phyloP scores from a whole-genome alignment of 1,140 invertebrate genomes.

The Drosophila nebulosa region DNA sequence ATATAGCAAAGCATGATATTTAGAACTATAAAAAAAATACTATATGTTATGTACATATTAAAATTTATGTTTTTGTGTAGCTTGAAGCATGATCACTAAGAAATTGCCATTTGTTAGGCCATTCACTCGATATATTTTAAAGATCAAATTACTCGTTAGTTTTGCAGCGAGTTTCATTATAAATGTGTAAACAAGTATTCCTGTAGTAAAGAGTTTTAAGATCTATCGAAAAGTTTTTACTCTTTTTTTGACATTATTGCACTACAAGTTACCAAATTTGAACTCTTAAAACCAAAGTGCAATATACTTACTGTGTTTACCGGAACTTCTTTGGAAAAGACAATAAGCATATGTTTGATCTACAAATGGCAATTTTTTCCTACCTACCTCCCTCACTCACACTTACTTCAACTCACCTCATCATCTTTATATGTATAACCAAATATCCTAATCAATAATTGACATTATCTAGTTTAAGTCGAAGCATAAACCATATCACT shows the following conservation, averaged over 20 bases:
- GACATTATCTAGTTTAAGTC: slow-evolving; percentile 45
- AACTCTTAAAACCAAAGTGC: too few species aligned
- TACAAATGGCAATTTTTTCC: slow-evolving; percentile 15
- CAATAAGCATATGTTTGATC: neutral
- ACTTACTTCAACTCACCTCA: neutral
- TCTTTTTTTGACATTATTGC: too few species aligned
- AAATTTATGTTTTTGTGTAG: slow-evolving; percentile 31
- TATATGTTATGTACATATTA: slow-evolving; percentile 23
- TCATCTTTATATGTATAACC: slow-evolving; percentile 1
- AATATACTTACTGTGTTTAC: neutral
- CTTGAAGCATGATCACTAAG: slow-evolving; percentile 28
- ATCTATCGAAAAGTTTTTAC: too few species aligned
- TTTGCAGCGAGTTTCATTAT: neutral
- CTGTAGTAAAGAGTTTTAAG: neutral
- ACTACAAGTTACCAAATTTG: too few species aligned
- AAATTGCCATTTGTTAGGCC: slow-evolving; percentile 27
- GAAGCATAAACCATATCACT: slow-evolving; percentile 27
- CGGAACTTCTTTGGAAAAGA: neutral
- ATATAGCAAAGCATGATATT: slow-evolving; percentile 29
- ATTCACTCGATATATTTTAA: neutral
- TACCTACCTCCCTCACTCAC: neutral
- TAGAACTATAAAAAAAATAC: slow-evolving; percentile 10
- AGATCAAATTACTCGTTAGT: neutral
- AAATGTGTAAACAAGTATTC: too few species aligned
- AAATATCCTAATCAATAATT: slow-evolving; percentile 16